Evolutionary conservation across 2,888 invertebrate species (phyloP).

Genomic region (Megalurothrips usitatus): DNA sequence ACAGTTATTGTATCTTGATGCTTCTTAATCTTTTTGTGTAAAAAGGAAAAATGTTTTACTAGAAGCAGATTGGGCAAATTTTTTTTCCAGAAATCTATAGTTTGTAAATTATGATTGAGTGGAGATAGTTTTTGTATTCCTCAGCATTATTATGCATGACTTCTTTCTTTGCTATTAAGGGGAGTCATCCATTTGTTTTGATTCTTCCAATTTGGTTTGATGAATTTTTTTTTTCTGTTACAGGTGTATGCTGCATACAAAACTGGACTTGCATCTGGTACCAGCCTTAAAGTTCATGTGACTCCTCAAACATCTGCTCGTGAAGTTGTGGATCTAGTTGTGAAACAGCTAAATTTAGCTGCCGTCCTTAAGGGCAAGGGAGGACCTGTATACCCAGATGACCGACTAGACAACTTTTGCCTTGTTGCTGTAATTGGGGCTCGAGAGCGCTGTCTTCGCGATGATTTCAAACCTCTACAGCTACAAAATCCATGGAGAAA

Average conservation of each 20-base stretch:
- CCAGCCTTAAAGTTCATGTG: slow-evolving; percentile 89
- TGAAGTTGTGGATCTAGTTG: slow-evolving; percentile 92
- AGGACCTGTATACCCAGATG: slow-evolving; percentile 79
- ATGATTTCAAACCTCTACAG: slow-evolving; percentile 86
- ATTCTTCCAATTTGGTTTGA: background rate
- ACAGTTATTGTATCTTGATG: background rate
- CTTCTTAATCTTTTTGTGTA: no score
- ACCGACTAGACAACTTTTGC: slow-evolving; percentile 83
- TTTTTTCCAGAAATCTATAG: background rate
- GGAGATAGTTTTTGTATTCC: no score
- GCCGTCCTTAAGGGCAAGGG: slow-evolving; percentile 79
- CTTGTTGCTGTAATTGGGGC: slow-evolving; percentile 94
- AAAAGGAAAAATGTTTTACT: background rate
- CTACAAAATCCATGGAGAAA: slow-evolving; percentile 1
- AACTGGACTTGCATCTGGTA: slow-evolving; percentile 87
- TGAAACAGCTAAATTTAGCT: slow-evolving; percentile 92
- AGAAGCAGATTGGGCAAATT: no score
- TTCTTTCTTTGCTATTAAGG: no score
- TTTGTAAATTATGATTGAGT: background rate
- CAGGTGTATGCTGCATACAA: slow-evolving; percentile 96
- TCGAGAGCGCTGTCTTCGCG: slow-evolving; percentile 84
- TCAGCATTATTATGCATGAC: background rate
- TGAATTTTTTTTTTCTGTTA: slow-evolving; percentile 43
- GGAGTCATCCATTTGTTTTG: no score
- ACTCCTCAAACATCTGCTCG: slow-evolving; percentile 88